A percentile compares a stretch with the other conserved stretches of the same genome.
Conservation (phyloP, 2,888 invertebrate species). For the Mesorhabditis spiculigera region DNA sequence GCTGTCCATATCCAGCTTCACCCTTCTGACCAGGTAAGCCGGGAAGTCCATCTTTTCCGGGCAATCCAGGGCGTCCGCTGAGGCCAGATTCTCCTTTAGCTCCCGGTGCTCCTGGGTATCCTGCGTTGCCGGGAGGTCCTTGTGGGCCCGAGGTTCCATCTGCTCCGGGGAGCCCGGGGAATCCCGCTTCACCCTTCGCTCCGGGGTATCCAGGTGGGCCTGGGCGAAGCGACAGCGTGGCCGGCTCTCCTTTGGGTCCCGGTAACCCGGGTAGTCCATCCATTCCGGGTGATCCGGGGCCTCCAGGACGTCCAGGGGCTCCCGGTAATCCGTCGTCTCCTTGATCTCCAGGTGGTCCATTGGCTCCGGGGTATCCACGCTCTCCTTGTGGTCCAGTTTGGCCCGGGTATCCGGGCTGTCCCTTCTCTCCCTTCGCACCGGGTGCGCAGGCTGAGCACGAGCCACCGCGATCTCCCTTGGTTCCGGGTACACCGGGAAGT, state of each 20-base stretch:
- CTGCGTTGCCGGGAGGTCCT: conserved; percentile 43
- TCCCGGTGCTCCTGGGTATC: conserved; percentile 54
- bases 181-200: conserved; percentile 43
- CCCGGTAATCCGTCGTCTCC: conserved; percentile 58
- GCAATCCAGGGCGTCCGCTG: conserved; percentile 49
- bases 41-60: conserved; percentile 48
- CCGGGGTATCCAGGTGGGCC: conserved; percentile 60
- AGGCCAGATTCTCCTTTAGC: conserved; percentile 55
- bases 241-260: conserved; percentile 63
- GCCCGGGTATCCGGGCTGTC: conserved; percentile 54
- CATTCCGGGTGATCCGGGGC: conserved; percentile 50
- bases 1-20: conserved; percentile 46
- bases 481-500: conserved; percentile 64
- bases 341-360: conserved; percentile 50
- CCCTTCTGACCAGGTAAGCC: conserved; percentile 38
- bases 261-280: conserved; percentile 64
- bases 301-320: conserved; percentile 36
- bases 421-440: conserved; percentile 58
- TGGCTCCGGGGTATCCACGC: conserved; percentile 52
- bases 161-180: conserved; percentile 44
- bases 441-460: too few relatives aligned
- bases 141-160: conserved; percentile 52
- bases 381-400: conserved; percentile 52
- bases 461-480: conserved; percentile 58
- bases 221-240: conserved; percentile 45